Percentiles rank a stretch among this genome's conserved stretches.
Evolutionary conservation across 2,888 invertebrate genomes (phyloP).

Genomic region (Incurvaria masculella): DNA sequence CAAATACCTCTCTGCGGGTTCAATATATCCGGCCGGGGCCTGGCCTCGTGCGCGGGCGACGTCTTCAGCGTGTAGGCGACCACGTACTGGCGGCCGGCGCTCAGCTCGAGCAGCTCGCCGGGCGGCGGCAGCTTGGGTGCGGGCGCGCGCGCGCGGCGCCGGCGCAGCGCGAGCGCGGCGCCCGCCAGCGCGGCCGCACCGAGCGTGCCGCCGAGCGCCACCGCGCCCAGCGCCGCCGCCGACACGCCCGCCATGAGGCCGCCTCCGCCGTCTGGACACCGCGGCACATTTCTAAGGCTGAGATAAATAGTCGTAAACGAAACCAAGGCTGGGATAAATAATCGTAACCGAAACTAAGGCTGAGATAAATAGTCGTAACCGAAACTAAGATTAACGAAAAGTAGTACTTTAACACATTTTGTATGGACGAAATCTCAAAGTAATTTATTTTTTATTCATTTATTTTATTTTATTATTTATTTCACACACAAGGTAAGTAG

Average conservation of each 20-base stretch:
- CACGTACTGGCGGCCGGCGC: conserved; percentile 79
- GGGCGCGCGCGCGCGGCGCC: conserved; percentile 14
- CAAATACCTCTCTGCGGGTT: conserved; percentile 73
- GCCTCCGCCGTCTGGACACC: conserved; percentile 35
- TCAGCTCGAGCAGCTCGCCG: conserved; percentile 45
- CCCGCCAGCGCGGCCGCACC: conserved; percentile 30
- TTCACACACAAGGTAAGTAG: too few species aligned
- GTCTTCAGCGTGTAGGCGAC: conserved; percentile 78
- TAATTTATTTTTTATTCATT: too few species aligned
- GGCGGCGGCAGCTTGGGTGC: conserved; percentile 31
- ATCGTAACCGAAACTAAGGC: too few species aligned
- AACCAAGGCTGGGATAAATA: too few species aligned
- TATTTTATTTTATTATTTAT: too few species aligned
- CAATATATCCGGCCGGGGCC: conserved; percentile 69
- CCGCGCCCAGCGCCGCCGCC: conserved; percentile 40
- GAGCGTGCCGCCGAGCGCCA: conserved; percentile 30
- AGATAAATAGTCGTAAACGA: too few species aligned
- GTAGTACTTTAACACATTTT: too few species aligned
- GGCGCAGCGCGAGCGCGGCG: conserved; percentile 33
- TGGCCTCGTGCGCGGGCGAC: conserved; percentile 55
- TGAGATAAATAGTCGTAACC: too few species aligned
- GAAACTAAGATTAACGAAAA: too few species aligned
- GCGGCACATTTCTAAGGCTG: too few species aligned
- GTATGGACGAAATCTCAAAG: too few species aligned
- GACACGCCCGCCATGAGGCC: conserved; percentile 41